Percentiles rank a stretch among this genome's conserved stretches.
Conservation (phyloP, 2,888 invertebrate species). For the Ectemnius lituratus region DNA sequence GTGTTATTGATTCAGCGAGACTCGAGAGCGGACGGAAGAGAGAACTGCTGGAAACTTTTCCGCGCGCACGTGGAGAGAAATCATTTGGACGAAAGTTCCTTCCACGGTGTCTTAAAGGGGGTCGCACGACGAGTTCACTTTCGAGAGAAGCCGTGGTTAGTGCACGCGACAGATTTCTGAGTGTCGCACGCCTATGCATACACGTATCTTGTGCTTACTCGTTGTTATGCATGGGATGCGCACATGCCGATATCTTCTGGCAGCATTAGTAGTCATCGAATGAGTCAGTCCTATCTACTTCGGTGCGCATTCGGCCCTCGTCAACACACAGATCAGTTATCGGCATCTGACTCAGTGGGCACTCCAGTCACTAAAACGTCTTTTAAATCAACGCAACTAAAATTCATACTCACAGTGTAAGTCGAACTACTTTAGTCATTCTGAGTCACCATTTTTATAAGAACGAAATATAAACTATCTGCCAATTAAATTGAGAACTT, state of each 20-base stretch:
- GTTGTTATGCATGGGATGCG: constrained; percentile 47
- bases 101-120: constrained; percentile 50
- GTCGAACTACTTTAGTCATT: too few species aligned
- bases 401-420: too few species aligned
- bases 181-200: constrained; percentile 8
- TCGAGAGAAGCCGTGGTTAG: constrained; percentile 43
- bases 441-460: too few species aligned
- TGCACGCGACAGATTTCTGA: neutral
- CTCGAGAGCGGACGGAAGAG: neutral
- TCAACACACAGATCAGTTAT: constrained; percentile 25
- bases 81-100: constrained; percentile 60
- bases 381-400: neutral
- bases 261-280: constrained; percentile 39
- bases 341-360: neutral
- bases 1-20: neutral
- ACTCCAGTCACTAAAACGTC: neutral
- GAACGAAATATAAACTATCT: too few species aligned
- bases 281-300: constrained; percentile 29
- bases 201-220: constrained; percentile 32
- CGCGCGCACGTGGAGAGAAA: constrained; percentile 37
- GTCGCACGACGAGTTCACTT: constrained; percentile 55
- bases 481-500: too few species aligned
- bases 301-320: constrained; percentile 19
- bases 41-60: neutral
- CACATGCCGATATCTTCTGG: constrained; percentile 43